These are phyloP conservation scores for Cyprinodon diabolis DNA, from an alignment of 2,797 vertebrate genomes.

Conservation along the genomic window DNA sequence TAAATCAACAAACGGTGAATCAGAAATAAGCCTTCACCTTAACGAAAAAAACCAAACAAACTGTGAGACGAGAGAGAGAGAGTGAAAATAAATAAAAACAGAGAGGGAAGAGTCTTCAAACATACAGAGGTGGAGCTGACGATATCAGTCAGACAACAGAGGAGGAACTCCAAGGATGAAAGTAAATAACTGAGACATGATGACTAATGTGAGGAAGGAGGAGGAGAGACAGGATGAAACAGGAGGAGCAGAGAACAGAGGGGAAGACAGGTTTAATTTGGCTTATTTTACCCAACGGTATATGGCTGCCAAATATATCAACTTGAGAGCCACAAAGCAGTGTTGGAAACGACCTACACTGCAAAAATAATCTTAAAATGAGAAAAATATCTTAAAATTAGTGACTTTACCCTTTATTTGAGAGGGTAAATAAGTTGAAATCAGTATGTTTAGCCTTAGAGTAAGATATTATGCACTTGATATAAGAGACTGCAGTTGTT, in stretches of 20 bases:
- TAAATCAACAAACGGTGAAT: constrained; percentile 49
- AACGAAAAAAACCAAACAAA: not conserved
- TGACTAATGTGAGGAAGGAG: constrained; percentile 77
- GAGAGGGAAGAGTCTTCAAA: constrained; percentile 41
- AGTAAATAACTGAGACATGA: constrained; percentile 87
- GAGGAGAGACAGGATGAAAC: constrained; percentile 26
- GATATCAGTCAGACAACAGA: constrained; percentile 87
- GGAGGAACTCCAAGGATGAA: constrained; percentile 85
- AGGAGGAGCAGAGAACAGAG: constrained; percentile 50
- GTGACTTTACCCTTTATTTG: no score
- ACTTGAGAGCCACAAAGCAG: no score
- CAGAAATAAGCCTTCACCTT: constrained; percentile 7
- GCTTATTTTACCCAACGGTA: not conserved
- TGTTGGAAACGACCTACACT: no score
- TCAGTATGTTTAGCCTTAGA: no score
- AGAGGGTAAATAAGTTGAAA: no score
- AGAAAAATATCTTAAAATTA: no score
- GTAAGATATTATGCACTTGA: no score
- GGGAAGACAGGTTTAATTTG: constrained; percentile 56
- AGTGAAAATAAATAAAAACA: not conserved
- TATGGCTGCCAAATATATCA: not conserved
- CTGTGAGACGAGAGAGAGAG: not conserved
- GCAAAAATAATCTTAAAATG: no score
- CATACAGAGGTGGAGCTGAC: constrained; percentile 86
- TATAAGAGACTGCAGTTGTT: no score